A percentile compares a stretch with the other conserved stretches of the same genome.
phyloP scores from a whole-genome alignment of 2,888 invertebrate species.

The Apamea sordens region DNA sequence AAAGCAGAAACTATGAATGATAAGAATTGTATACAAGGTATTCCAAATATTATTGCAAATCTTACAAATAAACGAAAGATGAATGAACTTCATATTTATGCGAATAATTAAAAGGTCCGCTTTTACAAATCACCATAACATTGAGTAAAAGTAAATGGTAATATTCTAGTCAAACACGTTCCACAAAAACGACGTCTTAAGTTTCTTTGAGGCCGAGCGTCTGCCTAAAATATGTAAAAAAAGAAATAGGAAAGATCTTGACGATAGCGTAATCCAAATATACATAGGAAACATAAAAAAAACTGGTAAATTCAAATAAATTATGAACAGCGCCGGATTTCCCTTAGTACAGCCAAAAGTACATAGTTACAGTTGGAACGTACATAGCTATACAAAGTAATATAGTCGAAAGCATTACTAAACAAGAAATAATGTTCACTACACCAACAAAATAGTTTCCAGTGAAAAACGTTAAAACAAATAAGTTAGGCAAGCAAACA shows the following conservation, averaged over 20 bases:
- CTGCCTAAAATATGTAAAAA: constrained; percentile 19
- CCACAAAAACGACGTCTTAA: constrained; percentile 7
- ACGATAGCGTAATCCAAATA: constrained; percentile 38
- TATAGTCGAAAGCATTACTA: constrained; percentile 55
- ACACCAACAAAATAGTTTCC: constrained; percentile 60
- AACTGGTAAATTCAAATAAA: constrained; percentile 45
- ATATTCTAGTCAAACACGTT: constrained; percentile 48
- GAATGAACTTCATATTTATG: constrained; percentile 56
- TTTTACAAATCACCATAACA: constrained; percentile 39
- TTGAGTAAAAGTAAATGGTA: constrained; percentile 36
- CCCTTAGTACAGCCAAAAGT: constrained; percentile 49
- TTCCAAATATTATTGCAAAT: constrained; percentile 38
- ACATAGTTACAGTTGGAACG: constrained; percentile 28
- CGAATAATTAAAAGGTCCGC: constrained; percentile 30
- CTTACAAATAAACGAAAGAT: constrained; percentile 34
- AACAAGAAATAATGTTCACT: constrained; percentile 64
- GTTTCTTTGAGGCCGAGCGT: constrained; percentile 6
- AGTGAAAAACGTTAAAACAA: constrained; percentile 63
- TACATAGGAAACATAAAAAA: constrained; percentile 38
- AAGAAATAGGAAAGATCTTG: constrained; percentile 24
- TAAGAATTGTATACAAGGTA: constrained; percentile 42
- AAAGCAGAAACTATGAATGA: constrained; percentile 49
- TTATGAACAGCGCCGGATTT: constrained; percentile 54
- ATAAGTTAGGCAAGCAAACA: constrained; percentile 66
- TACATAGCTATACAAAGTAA: constrained; percentile 29